Evolutionary conservation across 2,113 vertebrate genomes (phyloP), one percentile per base, ranked within the genome.

Genomic region (Spheniscus mendiculus): DNA sequence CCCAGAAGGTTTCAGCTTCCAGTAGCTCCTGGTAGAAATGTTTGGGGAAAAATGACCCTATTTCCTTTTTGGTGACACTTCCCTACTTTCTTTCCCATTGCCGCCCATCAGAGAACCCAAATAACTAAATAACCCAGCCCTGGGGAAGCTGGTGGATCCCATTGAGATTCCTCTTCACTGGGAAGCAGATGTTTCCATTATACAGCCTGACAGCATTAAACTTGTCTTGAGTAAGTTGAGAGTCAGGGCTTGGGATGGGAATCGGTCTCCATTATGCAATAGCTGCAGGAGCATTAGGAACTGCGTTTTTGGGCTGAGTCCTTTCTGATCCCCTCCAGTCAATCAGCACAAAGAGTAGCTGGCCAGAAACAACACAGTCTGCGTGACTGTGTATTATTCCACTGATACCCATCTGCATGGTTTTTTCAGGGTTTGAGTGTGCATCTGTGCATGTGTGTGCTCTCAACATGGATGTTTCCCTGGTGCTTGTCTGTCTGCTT

Each of bases 171-270:
- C 50, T 87, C 50, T 73, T 74, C 50, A 5, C 36, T 52, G 50
- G 58, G 69, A 86, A 80, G 52, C 2, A n/a, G 29, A 44, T 36
- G 12, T 45, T 93, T 76, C 85, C 49, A n/a, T 84, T 80, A 65
- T 73, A 55, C 63, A 91, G 49, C 40, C 74, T 79, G 87, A 69
- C 38, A 87, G 66, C 77, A 67, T 82, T 95, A 65, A 97, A 97
- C 72, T 96, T 94, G 65, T 83, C 58, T 94, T 63, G 93, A 95
- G 71, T 70, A 91, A 97, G 90, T 83, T 90, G 79, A 78, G 95
- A 82, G 81, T 90, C 81, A 90, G 81, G 73, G 74, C 76, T 89
- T 11, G 38, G 89, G 89, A 62, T 3, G 1, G 93, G 83, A 67
- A 79, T 72, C 3, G 6, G 84, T 88, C 88, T 79, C 32, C 1